Percentiles rank a stretch among this genome's conserved stretches.
Conservation (phyloP, 1,140 invertebrate genomes). For the Sycophila sp. region DNA sequence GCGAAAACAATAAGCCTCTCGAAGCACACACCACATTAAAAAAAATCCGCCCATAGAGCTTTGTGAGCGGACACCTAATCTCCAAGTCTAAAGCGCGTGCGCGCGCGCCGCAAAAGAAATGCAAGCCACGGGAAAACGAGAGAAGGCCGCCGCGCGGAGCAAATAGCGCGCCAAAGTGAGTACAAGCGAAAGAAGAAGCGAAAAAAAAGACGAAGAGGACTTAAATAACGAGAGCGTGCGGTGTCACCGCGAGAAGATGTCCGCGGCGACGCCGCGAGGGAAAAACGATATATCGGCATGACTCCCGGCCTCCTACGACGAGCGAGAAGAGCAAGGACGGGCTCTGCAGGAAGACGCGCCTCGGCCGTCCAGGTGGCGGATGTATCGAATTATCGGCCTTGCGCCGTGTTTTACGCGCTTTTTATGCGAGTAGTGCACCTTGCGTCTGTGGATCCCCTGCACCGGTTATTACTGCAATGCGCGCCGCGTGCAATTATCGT, state of each 20-base stretch:
- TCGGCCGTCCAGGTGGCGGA: constrained; percentile 23
- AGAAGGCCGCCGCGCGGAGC: neutral
- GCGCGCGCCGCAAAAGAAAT: neutral
- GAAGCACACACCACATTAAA: neutral
- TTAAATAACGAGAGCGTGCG: too few species aligned
- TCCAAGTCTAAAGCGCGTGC: neutral
- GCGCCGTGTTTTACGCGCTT: constrained; percentile 10
- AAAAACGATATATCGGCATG: too few species aligned
- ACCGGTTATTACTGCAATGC: neutral
- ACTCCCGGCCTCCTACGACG: too few species aligned
- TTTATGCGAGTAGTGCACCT: constrained; percentile 6
- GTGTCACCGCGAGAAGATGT: too few species aligned
- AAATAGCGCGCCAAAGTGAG: too few species aligned
- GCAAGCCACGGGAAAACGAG: constrained; percentile 21
- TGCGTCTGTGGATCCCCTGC: neutral
- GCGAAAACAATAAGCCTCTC: neutral
- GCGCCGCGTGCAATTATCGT: neutral
- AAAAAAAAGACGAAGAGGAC: too few species aligned
- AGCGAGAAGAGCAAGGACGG: neutral
- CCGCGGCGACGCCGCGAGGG: too few species aligned
- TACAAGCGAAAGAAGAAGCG: too few species aligned
- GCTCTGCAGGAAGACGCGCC: neutral
- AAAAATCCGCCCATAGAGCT: neutral
- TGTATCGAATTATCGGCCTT: constrained; percentile 26
- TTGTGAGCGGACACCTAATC: constrained; percentile 3